phyloP scores from a whole-genome alignment of 2,888 invertebrate genomes.

The Acrobasis consociella region DNA sequence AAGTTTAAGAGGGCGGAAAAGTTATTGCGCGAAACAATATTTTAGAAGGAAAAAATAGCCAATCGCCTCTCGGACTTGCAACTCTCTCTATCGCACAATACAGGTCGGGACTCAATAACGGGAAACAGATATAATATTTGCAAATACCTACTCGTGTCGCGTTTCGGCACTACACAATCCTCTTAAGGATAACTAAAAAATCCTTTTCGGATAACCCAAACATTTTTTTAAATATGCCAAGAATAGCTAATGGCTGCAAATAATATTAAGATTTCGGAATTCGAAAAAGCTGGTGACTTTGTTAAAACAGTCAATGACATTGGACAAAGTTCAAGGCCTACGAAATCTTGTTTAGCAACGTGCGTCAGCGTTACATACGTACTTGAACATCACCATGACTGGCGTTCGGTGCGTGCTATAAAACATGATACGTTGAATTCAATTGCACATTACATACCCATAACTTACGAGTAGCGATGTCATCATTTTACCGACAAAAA shows the following conservation, averaged over 20 bases:
- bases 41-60: too few species aligned
- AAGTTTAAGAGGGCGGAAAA: too few species aligned
- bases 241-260: not conserved
- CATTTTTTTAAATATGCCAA: not conserved
- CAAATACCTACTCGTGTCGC: too few species aligned
- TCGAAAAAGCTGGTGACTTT: conserved; percentile 1
- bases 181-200: not conserved
- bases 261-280: not conserved
- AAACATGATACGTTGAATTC: not conserved
- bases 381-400: conserved; percentile 3
- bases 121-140: too few species aligned
- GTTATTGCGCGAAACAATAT: too few species aligned
- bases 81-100: too few species aligned
- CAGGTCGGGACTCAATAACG: too few species aligned
- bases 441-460: not conserved
- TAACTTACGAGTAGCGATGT: too few species aligned
- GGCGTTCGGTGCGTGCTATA: not conserved
- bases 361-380: conserved; percentile 18
- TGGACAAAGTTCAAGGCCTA: conserved; percentile 11
- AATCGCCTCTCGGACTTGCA: too few species aligned
- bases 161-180: too few species aligned
- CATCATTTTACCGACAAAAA: too few species aligned
- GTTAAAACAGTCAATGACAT: conserved; percentile 11
- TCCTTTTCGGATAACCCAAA: not conserved
- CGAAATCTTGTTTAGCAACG: not conserved